Evolutionary conservation across 1,140 invertebrate species (phyloP).

Genomic region (Lepidurus apus): DNA sequence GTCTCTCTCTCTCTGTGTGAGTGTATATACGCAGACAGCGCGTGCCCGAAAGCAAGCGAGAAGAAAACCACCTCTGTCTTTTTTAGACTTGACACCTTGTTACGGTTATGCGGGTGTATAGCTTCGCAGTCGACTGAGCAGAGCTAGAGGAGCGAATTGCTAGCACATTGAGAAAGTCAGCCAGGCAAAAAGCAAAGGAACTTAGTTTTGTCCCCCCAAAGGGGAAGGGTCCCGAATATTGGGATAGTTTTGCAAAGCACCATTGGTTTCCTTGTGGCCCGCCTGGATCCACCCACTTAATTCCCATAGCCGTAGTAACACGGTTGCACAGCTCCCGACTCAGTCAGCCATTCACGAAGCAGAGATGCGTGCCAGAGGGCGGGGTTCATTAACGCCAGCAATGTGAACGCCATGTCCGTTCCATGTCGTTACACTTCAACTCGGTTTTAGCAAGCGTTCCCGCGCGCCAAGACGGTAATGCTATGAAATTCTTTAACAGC

Average conservation of each 20-base stretch:
- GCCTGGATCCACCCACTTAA: slow-evolving; percentile 20
- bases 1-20: not conserved
- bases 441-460: slow-evolving; percentile 18
- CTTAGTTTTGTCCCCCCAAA: not conserved
- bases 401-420: slow-evolving; percentile 7
- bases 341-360: slow-evolving; percentile 3
- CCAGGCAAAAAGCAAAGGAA: not conserved
- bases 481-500: slow-evolving; percentile 16
- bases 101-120: slow-evolving; percentile 18
- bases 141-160: slow-evolving; percentile 1
- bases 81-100: slow-evolving; percentile 18
- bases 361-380: slow-evolving; percentile 1
- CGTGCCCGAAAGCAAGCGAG: slow-evolving; percentile 7
- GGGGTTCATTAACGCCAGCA: slow-evolving; percentile 14
- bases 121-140: slow-evolving; percentile 20
- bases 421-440: slow-evolving; percentile 18
- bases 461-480: slow-evolving; percentile 2
- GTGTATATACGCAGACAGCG: not conserved
- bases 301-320: slow-evolving; percentile 21
- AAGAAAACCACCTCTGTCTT: not conserved
- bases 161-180: slow-evolving; percentile 13
- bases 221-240: not conserved
- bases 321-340: not conserved
- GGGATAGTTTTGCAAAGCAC: slow-evolving; percentile 10
- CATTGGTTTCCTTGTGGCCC: slow-evolving; percentile 7